Evolutionary conservation across 2,797 vertebrate genomes (phyloP).

Genomic region (Eptatretus atami): DNA sequence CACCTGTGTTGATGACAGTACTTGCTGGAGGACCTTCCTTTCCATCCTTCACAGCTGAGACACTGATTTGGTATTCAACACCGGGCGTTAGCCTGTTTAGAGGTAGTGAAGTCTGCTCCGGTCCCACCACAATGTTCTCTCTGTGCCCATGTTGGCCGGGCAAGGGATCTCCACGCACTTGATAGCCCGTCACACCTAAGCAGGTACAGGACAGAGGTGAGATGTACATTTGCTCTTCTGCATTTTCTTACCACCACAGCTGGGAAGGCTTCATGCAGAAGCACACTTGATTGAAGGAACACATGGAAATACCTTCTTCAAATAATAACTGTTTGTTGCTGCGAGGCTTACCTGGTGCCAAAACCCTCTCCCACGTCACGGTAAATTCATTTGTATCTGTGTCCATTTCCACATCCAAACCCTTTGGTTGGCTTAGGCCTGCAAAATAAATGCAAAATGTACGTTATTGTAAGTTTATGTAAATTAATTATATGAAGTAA

Average conservation of each 20-base stretch:
- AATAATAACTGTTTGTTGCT: neutral
- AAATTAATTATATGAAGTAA: too few species aligned
- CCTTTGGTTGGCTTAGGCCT: neutral
- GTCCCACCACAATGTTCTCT: conserved; percentile 57
- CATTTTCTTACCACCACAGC: too few species aligned
- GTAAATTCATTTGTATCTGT: neutral
- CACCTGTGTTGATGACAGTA: conserved; percentile 14
- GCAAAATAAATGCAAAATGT: too few species aligned
- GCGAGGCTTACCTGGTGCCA: neutral
- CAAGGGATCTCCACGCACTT: neutral
- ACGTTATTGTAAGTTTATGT: too few species aligned
- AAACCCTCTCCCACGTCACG: conserved; percentile 3
- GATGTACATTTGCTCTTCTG: too few species aligned
- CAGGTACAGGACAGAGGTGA: neutral
- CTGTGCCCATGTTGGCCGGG: neutral
- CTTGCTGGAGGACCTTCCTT: conserved; percentile 39
- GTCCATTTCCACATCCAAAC: neutral
- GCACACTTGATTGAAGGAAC: too few species aligned
- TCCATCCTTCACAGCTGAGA: conserved; percentile 22
- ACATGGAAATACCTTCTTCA: too few species aligned
- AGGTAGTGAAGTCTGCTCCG: conserved; percentile 52
- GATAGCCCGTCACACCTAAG: neutral
- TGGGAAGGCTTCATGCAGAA: too few species aligned
- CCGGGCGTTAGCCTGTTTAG: conserved; percentile 47
- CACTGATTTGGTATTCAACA: conserved; percentile 45